These are phyloP conservation scores for Mamestra configurata DNA, from an alignment of 1,140 invertebrate genomes.

Conservation along the genomic window DNA sequence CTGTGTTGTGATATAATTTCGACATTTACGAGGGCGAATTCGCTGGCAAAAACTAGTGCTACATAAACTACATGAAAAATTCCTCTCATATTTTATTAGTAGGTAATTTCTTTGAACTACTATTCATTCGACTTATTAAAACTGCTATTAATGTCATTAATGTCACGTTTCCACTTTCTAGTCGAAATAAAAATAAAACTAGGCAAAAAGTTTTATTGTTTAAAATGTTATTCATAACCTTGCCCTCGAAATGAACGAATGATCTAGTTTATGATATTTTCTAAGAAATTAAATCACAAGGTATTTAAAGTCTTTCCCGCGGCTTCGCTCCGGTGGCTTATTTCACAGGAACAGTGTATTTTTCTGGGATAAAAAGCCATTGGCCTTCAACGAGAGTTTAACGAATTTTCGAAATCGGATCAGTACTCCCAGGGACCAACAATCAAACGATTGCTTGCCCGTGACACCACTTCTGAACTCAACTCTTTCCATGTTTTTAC, in stretches of 20 bases:
- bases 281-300: not conserved
- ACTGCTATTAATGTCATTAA: not conserved
- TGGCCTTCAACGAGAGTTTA: no score
- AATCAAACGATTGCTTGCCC: no score
- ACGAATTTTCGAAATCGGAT: no score
- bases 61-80: not conserved
- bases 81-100: not conserved
- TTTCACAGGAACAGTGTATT: no score
- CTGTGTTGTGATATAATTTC: no score
- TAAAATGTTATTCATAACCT: not conserved
- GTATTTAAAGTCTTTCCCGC: no score
- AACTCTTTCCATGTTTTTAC: no score
- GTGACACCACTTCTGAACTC: no score
- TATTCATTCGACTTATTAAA: not conserved
- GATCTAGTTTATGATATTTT: not conserved
- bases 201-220: slow-evolving; percentile 1
- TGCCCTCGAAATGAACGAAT: slow-evolving; percentile 1
- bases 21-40: no score
- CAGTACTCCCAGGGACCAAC: no score
- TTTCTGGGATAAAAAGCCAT: no score
- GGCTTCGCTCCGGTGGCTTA: no score
- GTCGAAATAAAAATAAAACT: not conserved
- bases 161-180: not conserved
- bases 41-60: not conserved
- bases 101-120: not conserved